phyloP scores from a whole-genome alignment of 2,888 invertebrate genomes.

The Tetragnatha montana region DNA sequence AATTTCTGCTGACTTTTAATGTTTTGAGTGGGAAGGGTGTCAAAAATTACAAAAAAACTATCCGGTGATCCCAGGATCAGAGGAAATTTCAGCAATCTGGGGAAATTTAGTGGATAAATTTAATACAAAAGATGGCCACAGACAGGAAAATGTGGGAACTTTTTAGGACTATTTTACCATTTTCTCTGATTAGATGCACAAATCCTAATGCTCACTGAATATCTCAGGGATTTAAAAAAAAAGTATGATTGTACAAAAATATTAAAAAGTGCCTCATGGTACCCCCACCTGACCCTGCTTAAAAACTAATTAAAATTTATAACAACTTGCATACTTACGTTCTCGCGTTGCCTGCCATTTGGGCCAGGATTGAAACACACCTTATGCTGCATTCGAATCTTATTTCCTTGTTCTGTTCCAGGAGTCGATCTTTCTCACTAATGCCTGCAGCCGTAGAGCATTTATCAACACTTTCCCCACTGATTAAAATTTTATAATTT shows the following conservation, averaged over 20 bases:
- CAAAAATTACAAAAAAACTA: no score
- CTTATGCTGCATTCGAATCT: slow-evolving; percentile 53
- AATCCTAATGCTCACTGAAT: not conserved
- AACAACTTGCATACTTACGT: slow-evolving; percentile 31
- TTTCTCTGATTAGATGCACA: not conserved
- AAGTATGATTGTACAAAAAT: not conserved
- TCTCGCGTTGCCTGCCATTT: slow-evolving; percentile 47
- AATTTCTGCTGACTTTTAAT: no score
- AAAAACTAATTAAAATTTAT: not conserved
- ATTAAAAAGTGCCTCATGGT: not conserved
- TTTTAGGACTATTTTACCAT: no score
- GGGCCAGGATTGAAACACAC: slow-evolving; percentile 51
- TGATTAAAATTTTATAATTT: not conserved
- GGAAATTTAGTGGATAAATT: no score
- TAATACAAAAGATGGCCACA: no score
- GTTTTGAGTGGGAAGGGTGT: no score
- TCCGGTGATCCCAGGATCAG: no score
- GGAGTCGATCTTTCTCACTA: slow-evolving; percentile 20
- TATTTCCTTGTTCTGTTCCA: slow-evolving; percentile 33
- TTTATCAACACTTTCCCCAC: not conserved
- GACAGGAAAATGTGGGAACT: no score
- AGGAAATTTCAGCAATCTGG: no score
- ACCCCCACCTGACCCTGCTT: not conserved
- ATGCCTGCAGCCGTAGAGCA: not conserved
- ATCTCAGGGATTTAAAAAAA: not conserved